Evolutionary conservation across 2,797 vertebrate genomes (phyloP).

Genomic region (Craterocephalus amniculus): DNA sequence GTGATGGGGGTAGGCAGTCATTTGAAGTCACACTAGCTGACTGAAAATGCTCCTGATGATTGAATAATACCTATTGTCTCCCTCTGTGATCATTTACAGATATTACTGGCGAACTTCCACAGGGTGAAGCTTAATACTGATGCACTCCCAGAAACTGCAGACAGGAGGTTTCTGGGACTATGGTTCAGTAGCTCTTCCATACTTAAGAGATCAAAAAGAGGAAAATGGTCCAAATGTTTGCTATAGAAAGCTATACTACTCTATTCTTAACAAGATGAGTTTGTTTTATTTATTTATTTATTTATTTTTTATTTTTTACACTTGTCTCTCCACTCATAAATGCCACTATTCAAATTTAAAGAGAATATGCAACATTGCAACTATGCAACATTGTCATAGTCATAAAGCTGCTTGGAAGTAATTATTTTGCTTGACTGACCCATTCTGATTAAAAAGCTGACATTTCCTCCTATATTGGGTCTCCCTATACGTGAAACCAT

Average conservation of each 20-base stretch:
- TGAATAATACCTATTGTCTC: background rate
- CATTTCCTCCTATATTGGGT: no score
- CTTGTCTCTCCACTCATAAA: background rate
- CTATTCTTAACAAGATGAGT: background rate
- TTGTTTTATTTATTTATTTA: background rate
- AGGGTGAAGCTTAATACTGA: no score
- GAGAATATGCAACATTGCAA: no score
- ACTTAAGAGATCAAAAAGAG: no score
- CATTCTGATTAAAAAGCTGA: no score
- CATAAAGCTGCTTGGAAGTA: no score
- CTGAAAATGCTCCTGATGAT: background rate
- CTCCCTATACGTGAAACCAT: no score
- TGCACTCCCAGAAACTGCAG: no score
- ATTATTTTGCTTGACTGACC: no score
- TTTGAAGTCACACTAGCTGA: background rate
- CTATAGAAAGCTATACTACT: background rate
- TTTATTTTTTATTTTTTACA: background rate
- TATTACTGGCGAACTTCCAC: background rate
- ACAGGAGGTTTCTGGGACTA: no score
- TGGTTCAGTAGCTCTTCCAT: background rate
- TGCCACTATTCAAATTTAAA: conserved; percentile 19
- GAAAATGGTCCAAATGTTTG: no score
- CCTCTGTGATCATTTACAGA: background rate
- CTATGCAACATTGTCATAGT: no score
- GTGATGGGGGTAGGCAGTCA: background rate